phyloP scores from a whole-genome alignment of 2,113 vertebrate species.

The Megaceryle torquata region DNA sequence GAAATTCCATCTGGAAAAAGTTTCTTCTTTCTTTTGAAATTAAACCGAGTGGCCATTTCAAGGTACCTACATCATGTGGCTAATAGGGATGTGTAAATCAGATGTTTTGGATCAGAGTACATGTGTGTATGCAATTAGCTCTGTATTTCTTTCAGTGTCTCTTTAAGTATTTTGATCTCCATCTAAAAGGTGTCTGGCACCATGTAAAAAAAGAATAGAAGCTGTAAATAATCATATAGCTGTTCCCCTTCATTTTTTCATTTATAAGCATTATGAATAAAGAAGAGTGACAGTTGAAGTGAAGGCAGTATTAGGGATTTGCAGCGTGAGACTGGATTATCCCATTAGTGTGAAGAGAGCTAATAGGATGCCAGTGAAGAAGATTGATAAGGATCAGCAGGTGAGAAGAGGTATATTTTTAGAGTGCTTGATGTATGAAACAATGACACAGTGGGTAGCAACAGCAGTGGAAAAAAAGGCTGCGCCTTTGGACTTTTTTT shows the following conservation, averaged over 20 bases:
- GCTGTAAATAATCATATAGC: not conserved
- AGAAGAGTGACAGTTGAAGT: not conserved
- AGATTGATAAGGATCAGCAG: not conserved
- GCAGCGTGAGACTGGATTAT: not conserved
- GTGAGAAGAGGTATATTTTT: not conserved
- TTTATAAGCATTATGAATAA: not conserved
- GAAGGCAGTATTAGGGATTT: not conserved
- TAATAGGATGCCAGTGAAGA: not conserved
- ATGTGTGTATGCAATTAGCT: not conserved
- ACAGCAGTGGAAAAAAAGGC: not conserved
- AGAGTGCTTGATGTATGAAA: not conserved
- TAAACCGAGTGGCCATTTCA: not conserved
- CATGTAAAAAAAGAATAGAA: not conserved
- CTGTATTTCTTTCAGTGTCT: not conserved
- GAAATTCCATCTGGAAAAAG: not conserved
- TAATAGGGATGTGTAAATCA: not conserved
- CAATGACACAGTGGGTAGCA: not conserved
- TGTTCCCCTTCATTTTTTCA: not conserved
- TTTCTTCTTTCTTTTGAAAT: not conserved
- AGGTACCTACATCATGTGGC: not conserved
- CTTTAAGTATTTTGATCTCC: not conserved
- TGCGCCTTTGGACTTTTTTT: not conserved
- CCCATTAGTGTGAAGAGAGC: not conserved
- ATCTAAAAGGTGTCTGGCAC: not conserved
- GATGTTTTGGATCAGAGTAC: not conserved